Percentiles rank a stretch among this genome's conserved stretches.
phyloP scores from a whole-genome alignment of 2,797 vertebrate species.

The Hemibagrus guttatus region DNA sequence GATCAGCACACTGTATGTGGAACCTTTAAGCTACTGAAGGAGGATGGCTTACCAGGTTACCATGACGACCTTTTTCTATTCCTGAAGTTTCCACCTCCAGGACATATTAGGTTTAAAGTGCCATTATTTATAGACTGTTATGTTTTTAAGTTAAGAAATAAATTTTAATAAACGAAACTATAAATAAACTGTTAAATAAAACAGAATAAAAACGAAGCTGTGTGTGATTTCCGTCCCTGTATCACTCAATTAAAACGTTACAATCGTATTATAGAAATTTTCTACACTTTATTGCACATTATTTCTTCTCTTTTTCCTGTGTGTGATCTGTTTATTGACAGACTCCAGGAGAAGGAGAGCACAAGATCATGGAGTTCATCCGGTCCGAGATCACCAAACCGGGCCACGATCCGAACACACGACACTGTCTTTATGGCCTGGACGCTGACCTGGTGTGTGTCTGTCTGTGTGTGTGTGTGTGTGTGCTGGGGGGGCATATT shows the following conservation, averaged over 20 bases:
- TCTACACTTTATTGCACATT: neutral
- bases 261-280: neutral
- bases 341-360: constrained; percentile 98
- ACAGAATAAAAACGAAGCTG: too few species aligned
- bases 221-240: neutral
- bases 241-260: neutral
- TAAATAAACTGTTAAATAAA: too few species aligned
- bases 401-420: constrained; percentile 90
- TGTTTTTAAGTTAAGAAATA: neutral
- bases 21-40: neutral
- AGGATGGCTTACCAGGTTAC: neutral
- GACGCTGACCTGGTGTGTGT: constrained; percentile 91
- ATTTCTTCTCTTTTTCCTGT: neutral
- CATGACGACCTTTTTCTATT: neutral
- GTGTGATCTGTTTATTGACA: constrained; percentile 54
- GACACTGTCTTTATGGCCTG: constrained; percentile 98
- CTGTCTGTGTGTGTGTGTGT: neutral
- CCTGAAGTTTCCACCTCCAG: neutral
- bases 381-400: constrained; percentile 88
- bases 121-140: neutral
- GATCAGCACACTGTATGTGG: neutral
- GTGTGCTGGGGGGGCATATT: neutral
- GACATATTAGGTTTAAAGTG: neutral
- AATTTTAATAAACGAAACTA: too few species aligned
- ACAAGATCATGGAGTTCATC: constrained; percentile 99